Conservation (phyloP, 2,113 vertebrate genomes). For the Poecilia latipinna region DNA sequence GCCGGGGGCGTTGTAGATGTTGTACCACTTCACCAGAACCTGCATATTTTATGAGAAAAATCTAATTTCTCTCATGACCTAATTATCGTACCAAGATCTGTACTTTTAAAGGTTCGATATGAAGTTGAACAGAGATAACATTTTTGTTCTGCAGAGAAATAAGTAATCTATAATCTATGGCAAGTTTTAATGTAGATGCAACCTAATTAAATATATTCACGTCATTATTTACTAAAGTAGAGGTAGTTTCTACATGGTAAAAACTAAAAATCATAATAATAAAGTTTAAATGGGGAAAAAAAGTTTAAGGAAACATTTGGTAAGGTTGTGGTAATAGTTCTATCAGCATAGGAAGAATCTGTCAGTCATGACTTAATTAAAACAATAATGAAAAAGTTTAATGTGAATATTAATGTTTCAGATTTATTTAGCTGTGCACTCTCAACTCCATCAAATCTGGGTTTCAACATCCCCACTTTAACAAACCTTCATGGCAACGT, state of each 20-base stretch:
- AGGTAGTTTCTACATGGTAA: neutral
- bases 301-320: no score
- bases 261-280: neutral
- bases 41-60: constrained; percentile 21
- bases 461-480: neutral
- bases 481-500: constrained; percentile 89
- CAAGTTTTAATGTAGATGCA: neutral
- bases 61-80: neutral
- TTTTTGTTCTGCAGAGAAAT: neutral
- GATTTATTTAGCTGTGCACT: neutral
- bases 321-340: no score
- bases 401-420: neutral
- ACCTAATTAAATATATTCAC: neutral
- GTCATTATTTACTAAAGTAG: neutral
- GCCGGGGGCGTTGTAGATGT: constrained; percentile 93
- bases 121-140: neutral
- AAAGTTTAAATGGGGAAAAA: no score
- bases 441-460: neutral
- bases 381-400: neutral
- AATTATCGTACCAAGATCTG: neutral
- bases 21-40: constrained; percentile 95
- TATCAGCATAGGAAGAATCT: neutral
- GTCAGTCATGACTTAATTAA: neutral
- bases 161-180: neutral
- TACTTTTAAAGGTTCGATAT: neutral